These are phyloP conservation scores for Cyclopterus lumpus DNA, from an alignment of 2,797 vertebrate genomes.

Conservation along the genomic window DNA sequence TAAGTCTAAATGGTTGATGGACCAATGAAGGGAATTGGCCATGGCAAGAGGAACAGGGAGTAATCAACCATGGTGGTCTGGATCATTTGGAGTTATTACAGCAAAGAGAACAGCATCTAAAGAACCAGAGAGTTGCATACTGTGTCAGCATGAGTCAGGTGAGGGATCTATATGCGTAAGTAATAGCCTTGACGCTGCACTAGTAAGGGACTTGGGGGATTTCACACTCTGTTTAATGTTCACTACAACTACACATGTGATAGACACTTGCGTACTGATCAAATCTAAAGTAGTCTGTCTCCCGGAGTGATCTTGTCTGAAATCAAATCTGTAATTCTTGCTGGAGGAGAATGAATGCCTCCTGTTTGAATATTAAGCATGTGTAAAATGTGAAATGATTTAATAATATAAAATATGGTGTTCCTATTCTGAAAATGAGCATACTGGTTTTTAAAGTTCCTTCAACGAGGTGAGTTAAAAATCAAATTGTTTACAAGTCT, in stretches of 20 bases:
- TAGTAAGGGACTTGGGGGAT: constrained; percentile 48
- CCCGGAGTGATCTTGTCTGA: constrained; percentile 44
- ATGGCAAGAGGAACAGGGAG: constrained; percentile 62
- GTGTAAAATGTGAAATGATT: constrained; percentile 26
- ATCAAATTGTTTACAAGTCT: constrained; percentile 34
- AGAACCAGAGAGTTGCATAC: constrained; percentile 38
- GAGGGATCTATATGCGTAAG: constrained; percentile 49
- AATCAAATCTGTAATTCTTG: constrained; percentile 42
- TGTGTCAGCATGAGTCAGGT: constrained; percentile 52
- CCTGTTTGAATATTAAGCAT: constrained; percentile 32
- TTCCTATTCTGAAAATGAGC: constrained; percentile 14
- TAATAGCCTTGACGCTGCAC: constrained; percentile 49
- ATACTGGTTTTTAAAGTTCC: constrained; percentile 26
- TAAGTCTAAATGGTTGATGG: constrained; percentile 42
- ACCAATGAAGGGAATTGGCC: constrained; percentile 50
- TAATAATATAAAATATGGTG: constrained; percentile 15
- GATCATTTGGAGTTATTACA: constrained; percentile 69
- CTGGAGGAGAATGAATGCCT: not conserved
- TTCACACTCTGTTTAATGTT: constrained; percentile 68
- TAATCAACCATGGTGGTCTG: constrained; percentile 66
- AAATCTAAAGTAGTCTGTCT: constrained; percentile 44
- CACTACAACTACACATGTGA: constrained; percentile 59
- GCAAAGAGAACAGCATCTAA: constrained; percentile 52
- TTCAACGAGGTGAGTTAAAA: constrained; percentile 49
- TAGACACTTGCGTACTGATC: constrained; percentile 51